Base-by-base conservation (phyloP, 2,797 vertebrate species). In the Acomys russatus region DNA sequence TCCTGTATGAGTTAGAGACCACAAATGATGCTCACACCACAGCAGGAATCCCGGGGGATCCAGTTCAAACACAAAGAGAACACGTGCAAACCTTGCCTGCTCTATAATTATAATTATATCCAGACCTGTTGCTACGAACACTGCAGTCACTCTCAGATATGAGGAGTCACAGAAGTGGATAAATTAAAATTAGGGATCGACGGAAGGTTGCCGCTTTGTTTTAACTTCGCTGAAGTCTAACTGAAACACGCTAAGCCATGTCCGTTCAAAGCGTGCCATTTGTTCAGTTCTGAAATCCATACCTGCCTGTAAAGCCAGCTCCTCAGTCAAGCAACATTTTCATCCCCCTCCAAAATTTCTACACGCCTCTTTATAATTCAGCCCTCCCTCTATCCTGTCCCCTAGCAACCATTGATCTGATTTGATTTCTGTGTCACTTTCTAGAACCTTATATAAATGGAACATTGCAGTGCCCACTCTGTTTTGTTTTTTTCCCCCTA, bases 341-440 rank as follows among this genome's bases (percentile, higher is more conserved):
- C 28, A 66, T 56, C 44, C 70, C 73, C 56, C 49, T 5, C 77
- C n/a, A 28, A 96, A 92, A 78, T 61, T 49, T 71, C 63, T 63
- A 80, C 14, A 4, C 44, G 10, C 63, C 76, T 68, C 35, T 95
- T 76, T 61, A 56, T 54, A 56, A 74, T 68, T 68, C n/a, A n/a
- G 35, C 33, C 59, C 7, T 93, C 85, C 44, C 74, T 63, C 92
- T 1, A 76, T 38, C n/a, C 71, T 77, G 80, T 73, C 38, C 79
- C 90, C 18, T 88, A 84, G 80, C 49, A 94, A 92, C 92, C 83
- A 87, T 88, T 94, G 71, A 82, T 96, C 88, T 88, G 71, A 74
- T 92, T 63, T 88, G 79, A 88, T 82, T 82, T 86, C 64, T 88
- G 84, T 95, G 95, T 94, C 85, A 79, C 78, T 91, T 96, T 92